Evolutionary conservation across 2,888 invertebrate species (phyloP), one percentile per base, ranked within the genome.

Genomic region (Athripsodes cinereus): DNA sequence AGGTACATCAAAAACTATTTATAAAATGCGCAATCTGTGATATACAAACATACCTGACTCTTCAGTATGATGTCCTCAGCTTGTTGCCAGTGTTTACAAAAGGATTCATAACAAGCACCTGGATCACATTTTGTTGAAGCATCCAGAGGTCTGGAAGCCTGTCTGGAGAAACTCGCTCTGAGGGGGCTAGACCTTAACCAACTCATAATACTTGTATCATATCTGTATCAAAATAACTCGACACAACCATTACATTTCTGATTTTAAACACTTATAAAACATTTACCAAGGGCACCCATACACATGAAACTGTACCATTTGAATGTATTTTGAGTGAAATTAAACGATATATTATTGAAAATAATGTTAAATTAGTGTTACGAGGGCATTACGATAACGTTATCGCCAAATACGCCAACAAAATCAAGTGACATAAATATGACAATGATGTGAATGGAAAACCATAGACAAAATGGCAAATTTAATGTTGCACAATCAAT

Each of bases 71-170:
- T 92, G 65, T 92, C 91, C 67, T 85, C 77, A 1, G 90, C 91
- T 72, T 96, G 95, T 68, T 92, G 90, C 94, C 96, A 96, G 72
- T 96, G 96, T 71, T 91, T 91, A 71, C 89, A 88, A 75, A 95
- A 95, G 68, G 94, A 94, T 72, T 90, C 92, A 70, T 90, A 92
- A 73, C 94, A 94, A 6, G 95, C 95, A 55, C 90, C 87, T 0
- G 92, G 90, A 75, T 93, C 92, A 67, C 87, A 87, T 69, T 87
- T 86, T 8, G 85, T 83, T 2, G 85, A 82, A 10, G 86, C 84
- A 66, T 85, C 86, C 48, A 83, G 76, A 1, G 81, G 70, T 44
- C 85, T 79, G 53, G 84, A 81, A 58, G 81, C 72, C 67, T 82
- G 82, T 66, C 83, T 75, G 57, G 80, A 79, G 64, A 84, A 76